Evolutionary conservation across 1,140 invertebrate genomes (phyloP), one percentile per base, ranked within the genome.

Genomic region (Drosophila kurseongensis): DNA sequence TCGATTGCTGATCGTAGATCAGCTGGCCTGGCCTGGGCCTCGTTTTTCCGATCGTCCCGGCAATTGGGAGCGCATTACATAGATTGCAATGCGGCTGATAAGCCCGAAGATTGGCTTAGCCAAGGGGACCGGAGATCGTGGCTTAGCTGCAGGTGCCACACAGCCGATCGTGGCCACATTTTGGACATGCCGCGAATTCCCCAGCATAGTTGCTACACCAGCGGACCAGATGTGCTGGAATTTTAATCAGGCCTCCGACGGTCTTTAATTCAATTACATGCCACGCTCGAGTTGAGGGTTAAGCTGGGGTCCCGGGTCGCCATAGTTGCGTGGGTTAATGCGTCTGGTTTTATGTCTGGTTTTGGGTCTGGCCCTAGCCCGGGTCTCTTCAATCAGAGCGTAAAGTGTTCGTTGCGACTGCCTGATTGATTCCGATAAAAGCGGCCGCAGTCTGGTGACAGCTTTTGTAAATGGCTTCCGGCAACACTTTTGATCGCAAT

Each of bases 401-500:
- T 83, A 83, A 83, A 83, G 54, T 66, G 59, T 18, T 36, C 10
- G 18, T 23, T 44, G 42, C 50, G 47, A 52, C 41, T 32, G 57
- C 36, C 42, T 74, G 83, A 88, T 88, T 83, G 83, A 88, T 88
- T 77, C 32, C 76, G 83, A 89, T 88, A 77, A 88, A 88, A 84
- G 84, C 40, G 18, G 74, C 78, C 54, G 61, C 77, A 60, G 55
- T 35, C 61, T 89, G 84, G 68, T 89, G 84, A 89, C 84, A 89
- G 80, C 68, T 56, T 78, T 89, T 88, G 84, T 89, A 89, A 89
- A 89, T 89, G 84, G 84, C 74, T 89, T 89, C 84, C 84, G 84
- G 84, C 84, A 89, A 89, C 84, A 89, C 84, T 89, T 89, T 89
- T 89, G 84, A 89, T 80, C 79, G 84, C 84, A 89, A 89, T 89